Conservation (phyloP, 2,797 vertebrate genomes). For the Gymnoscopelus braueri region DNA sequence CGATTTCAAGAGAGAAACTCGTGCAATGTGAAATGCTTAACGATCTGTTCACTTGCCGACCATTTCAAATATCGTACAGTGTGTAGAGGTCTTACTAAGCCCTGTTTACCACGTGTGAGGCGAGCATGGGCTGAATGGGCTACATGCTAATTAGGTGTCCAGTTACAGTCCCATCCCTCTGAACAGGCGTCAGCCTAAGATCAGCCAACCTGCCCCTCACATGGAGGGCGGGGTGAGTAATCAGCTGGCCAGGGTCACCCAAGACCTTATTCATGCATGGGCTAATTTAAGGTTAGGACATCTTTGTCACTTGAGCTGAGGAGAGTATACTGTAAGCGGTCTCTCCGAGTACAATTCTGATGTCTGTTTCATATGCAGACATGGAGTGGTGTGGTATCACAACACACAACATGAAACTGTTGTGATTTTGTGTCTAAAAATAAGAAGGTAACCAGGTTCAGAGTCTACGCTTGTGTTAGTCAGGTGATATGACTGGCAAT, state of each 20-base stretch:
- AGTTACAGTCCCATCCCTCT: slow-evolving; percentile 36
- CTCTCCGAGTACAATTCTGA: slow-evolving; percentile 11
- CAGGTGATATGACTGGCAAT: not conserved
- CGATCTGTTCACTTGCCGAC: too few species aligned
- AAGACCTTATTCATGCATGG: slow-evolving; percentile 34
- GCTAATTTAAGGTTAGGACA: slow-evolving; percentile 73
- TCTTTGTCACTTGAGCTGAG: slow-evolving; percentile 41
- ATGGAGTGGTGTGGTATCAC: not conserved
- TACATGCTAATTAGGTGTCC: slow-evolving; percentile 25
- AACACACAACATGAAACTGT: not conserved
- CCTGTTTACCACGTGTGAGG: not conserved
- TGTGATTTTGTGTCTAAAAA: not conserved
- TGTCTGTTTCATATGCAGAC: slow-evolving; percentile 11
- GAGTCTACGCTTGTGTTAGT: not conserved
- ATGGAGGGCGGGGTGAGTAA: slow-evolving; percentile 35
- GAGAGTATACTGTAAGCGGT: slow-evolving; percentile 13
- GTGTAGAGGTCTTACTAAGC: slow-evolving; percentile 2
- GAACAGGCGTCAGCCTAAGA: slow-evolving; percentile 7
- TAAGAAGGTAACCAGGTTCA: not conserved
- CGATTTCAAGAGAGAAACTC: too few species aligned
- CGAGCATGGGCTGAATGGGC: not conserved
- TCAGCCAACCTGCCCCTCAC: slow-evolving; percentile 42
- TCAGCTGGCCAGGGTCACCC: slow-evolving; percentile 43
- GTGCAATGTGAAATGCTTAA: too few species aligned
- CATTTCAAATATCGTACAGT: too few species aligned